Evolutionary conservation across 2,113 vertebrate species (phyloP).

Genomic region (Halcyon malimbica): DNA sequence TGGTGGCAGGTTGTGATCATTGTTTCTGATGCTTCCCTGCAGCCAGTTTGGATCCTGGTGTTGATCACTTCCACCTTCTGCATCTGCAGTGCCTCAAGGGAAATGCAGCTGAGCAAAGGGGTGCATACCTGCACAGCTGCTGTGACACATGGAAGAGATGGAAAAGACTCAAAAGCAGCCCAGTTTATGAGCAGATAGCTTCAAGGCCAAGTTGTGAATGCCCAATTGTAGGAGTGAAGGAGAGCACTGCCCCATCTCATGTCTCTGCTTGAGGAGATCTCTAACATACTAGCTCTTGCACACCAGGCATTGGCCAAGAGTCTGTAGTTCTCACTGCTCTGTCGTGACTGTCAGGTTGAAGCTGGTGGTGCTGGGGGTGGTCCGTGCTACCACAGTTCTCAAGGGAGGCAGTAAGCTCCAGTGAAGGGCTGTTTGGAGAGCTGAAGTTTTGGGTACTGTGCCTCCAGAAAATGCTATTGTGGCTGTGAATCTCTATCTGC

Average conservation of each 20-base stretch:
- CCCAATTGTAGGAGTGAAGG: rapidly evolving
- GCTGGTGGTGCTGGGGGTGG: not conserved
- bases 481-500: not conserved
- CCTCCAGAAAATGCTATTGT: not conserved
- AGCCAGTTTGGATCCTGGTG: not conserved
- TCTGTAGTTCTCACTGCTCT: not conserved
- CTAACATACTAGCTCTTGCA: not conserved
- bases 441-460: not conserved
- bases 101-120: not conserved
- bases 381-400: not conserved
- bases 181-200: not conserved
- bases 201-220: not conserved
- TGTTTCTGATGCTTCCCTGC: not conserved
- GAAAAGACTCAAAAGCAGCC: not conserved
- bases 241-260: not conserved
- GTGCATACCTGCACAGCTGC: not conserved
- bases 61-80: not conserved
- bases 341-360: not conserved
- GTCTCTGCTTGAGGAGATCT: not conserved
- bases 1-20: not conserved
- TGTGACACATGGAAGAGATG: not conserved
- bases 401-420: not conserved
- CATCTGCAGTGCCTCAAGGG: not conserved
- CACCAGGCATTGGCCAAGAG: not conserved
- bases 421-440: not conserved